Evolutionary conservation across 1,140 invertebrate species (phyloP).

Genomic region (Drosophila bipectinata): DNA sequence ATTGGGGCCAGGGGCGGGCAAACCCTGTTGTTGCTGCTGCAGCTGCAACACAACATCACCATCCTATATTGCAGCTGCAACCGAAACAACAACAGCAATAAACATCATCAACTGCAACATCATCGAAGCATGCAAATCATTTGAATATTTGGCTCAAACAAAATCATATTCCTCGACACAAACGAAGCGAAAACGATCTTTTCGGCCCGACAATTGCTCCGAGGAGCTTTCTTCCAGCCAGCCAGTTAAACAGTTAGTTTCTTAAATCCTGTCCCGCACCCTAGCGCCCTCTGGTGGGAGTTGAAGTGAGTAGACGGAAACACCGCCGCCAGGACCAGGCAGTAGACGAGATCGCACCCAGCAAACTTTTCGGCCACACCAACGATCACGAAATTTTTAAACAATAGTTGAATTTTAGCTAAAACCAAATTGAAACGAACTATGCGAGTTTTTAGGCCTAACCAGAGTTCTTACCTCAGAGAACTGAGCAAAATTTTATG

Average conservation of each 20-base stretch:
- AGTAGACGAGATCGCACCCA: constrained; percentile 31
- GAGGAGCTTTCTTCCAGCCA: constrained; percentile 44
- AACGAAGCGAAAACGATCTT: constrained; percentile 42
- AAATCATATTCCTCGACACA: constrained; percentile 69
- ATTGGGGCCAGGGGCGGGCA: constrained; percentile 46
- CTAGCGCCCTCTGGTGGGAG: constrained; percentile 62
- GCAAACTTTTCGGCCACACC: constrained; percentile 74
- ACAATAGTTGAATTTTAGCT: constrained; percentile 83
- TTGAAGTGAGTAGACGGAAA: constrained; percentile 62
- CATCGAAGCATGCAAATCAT: constrained; percentile 46
- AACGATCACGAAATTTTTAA: constrained; percentile 66
- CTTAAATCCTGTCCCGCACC: constrained; percentile 13
- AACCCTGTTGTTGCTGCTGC: constrained; percentile 55
- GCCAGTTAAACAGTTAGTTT: constrained; percentile 20
- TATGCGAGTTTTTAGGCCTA: constrained; percentile 59
- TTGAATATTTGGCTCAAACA: constrained; percentile 36
- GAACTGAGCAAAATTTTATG: constrained; percentile 53
- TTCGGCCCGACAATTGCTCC: constrained; percentile 54
- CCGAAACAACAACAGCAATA: constrained; percentile 34
- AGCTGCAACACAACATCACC: constrained; percentile 19
- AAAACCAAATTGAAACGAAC: constrained; percentile 69
- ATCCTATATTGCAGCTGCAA: constrained; percentile 16
- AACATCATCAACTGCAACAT: constrained; percentile 51
- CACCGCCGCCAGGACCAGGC: constrained; percentile 51
- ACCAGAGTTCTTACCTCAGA: constrained; percentile 15